Base-by-base conservation (phyloP, 2,888 invertebrate species). In the Rhagium mordax region DNA sequence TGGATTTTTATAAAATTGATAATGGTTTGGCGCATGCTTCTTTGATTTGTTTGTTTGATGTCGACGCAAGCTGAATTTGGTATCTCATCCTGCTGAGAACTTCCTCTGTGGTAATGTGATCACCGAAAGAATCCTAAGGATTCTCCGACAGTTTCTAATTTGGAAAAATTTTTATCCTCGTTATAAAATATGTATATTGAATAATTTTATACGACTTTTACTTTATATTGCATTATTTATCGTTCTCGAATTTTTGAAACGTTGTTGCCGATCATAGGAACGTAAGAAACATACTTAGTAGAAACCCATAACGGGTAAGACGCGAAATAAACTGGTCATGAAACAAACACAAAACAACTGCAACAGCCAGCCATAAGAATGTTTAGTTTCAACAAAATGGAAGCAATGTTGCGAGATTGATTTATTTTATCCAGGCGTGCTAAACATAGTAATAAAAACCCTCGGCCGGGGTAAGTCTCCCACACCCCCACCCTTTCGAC, bases 381-480 rank as follows among this genome's bases (percentile, higher is more conserved):
- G 76, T 76, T 76, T 67, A 72, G 68, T 75, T 76, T 73, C 74
- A 74, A 71, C 74, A 69, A 75, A 78, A 76, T 72, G 76, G 62
- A 70, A 64, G 76, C 76, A 75, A 74, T 74, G 76, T 74, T 64
- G 74, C 70, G 70, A 65, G 76, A 78, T 75, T 75, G 76, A 78
- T 78, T 78, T 71, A 78, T 77, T 70, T 71, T 47, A 48, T 67
- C 27, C 71, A 68, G 71, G 74, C 76, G 78, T 75, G 74, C 71
- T 77, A 75, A 75, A 74, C 76, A 77, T 68, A 69, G 70, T 62
- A 70, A 75, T 78, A 78, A 77, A 78, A 78, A 64, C 71, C 65
- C 62, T 41, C 16, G 20, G 41, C 59, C 61, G 29, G 59, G 61
- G 2, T 61, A 47, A 21, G 41, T 20, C 64, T n/a, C 51, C 27